Conservation (phyloP, 2,888 invertebrate species). For the Lydus trimaculatus region DNA sequence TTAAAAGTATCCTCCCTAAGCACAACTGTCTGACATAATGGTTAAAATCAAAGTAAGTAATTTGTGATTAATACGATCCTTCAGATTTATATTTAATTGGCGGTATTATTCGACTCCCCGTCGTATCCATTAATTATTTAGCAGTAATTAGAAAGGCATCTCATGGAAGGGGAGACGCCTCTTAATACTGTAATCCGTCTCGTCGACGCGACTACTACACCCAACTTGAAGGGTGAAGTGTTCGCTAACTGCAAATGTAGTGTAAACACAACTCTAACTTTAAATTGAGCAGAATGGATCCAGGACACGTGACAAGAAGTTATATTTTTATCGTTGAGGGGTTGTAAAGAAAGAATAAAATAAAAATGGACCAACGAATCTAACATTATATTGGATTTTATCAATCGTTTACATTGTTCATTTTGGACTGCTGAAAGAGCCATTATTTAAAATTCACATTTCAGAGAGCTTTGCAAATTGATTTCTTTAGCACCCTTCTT, state of each 20-base stretch:
- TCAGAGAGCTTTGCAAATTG: slow-evolving; percentile 58
- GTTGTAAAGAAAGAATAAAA: slow-evolving; percentile 34
- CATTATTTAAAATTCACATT: slow-evolving; percentile 59
- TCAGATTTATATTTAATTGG: slow-evolving; percentile 39
- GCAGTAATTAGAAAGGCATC: slow-evolving; percentile 51
- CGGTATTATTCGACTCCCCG: slow-evolving; percentile 36
- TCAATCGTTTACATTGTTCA: slow-evolving; percentile 8
- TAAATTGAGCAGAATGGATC: slow-evolving; percentile 59
- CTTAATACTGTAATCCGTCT: slow-evolving; percentile 50
- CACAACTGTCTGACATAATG: slow-evolving; percentile 28
- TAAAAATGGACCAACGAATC: slow-evolving; percentile 24
- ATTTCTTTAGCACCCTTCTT: slow-evolving; percentile 53
- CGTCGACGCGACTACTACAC: slow-evolving; percentile 29
- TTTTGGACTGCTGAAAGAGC: slow-evolving; percentile 48
- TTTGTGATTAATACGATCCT: slow-evolving; percentile 34
- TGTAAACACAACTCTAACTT: slow-evolving; percentile 59
- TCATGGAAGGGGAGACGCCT: slow-evolving; percentile 34
- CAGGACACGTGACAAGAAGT: slow-evolving; percentile 58
- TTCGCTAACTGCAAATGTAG: slow-evolving; percentile 54
- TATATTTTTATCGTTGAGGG: slow-evolving; percentile 55
- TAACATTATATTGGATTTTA: slow-evolving; percentile 29
- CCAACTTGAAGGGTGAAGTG: slow-evolving; percentile 34
- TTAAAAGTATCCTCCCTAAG: slow-evolving; percentile 14
- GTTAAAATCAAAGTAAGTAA: slow-evolving; percentile 32
- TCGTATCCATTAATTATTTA: slow-evolving; percentile 46